Evolutionary conservation across 2,797 vertebrate species (phyloP).

Genomic region (Diplodus sargus): DNA sequence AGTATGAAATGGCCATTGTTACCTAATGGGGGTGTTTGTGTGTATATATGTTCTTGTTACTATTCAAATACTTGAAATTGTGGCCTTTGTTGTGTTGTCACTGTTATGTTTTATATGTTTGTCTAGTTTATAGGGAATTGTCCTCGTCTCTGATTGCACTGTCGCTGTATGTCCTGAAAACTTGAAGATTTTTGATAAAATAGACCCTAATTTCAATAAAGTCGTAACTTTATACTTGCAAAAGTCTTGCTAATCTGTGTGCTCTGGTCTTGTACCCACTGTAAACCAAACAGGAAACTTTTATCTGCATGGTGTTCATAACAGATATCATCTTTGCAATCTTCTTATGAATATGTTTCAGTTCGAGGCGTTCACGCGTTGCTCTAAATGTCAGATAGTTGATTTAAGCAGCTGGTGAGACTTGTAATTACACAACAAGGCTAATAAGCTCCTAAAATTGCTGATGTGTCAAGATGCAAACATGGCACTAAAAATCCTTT

Average conservation of each 20-base stretch:
- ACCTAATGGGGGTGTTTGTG: slow-evolving; percentile 12
- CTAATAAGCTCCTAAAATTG: no score
- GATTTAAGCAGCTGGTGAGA: background rate
- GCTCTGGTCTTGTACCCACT: background rate
- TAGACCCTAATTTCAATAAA: slow-evolving; percentile 74
- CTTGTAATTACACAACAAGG: no score
- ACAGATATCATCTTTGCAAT: background rate
- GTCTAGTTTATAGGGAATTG: slow-evolving; percentile 9
- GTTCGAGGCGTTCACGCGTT: background rate
- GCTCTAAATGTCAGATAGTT: background rate
- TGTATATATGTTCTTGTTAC: slow-evolving; percentile 19
- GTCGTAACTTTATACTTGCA: slow-evolving; percentile 16
- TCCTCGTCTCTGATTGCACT: slow-evolving; percentile 71
- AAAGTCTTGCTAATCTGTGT: background rate
- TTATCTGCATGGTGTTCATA: background rate
- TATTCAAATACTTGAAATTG: slow-evolving; percentile 65
- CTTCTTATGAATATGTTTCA: background rate
- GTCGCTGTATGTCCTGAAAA: slow-evolving; percentile 75
- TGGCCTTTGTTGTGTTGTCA: slow-evolving; percentile 26
- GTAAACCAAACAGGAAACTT: background rate
- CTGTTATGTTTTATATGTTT: slow-evolving; percentile 2
- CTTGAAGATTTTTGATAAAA: slow-evolving; percentile 76
- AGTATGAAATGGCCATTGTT: slow-evolving; percentile 28
- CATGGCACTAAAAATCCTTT: no score
- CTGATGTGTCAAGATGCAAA: no score